These are phyloP conservation scores for Rhizomys pruinosus DNA, from an alignment of 2,113 vertebrate species.

Conservation along the genomic window DNA sequence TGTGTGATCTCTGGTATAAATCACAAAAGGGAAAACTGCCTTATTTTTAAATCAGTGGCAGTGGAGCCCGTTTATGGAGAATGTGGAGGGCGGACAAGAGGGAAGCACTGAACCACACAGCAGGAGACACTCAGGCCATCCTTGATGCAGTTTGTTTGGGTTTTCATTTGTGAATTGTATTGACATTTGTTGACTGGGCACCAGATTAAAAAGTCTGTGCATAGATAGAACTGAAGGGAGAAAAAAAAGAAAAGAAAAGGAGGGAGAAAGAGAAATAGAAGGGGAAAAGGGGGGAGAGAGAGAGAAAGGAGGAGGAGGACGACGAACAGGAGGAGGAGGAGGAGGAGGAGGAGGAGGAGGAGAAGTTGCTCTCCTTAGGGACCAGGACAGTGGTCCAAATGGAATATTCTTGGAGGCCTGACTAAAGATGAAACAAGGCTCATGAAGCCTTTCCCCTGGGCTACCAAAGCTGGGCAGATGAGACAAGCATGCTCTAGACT, in stretches of 20 bases:
- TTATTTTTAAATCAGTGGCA: background rate
- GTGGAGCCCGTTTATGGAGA: too few species aligned
- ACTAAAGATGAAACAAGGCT: background rate
- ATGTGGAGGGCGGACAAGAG: background rate
- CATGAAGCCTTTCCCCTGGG: background rate
- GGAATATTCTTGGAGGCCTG: background rate
- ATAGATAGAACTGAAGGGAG: background rate
- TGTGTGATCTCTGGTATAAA: background rate
- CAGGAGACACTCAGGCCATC: rapidly evolving
- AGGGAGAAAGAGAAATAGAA: rapidly evolving
- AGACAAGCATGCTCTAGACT: background rate
- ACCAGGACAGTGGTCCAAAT: rapidly evolving
- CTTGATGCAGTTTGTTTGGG: background rate
- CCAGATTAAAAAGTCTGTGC: background rate
- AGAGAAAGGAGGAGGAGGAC: rapidly evolving
- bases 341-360: too few species aligned
- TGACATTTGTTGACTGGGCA: background rate
- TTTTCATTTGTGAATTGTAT: background rate
- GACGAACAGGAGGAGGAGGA: too few species aligned
- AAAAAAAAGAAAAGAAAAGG: rapidly evolving
- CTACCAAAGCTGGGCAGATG: too few species aligned
- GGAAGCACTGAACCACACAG: too few species aligned
- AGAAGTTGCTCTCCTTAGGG: background rate
- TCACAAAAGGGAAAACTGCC: background rate
- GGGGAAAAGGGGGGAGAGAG: rapidly evolving